Conservation (phyloP, 2,888 invertebrate species). For the Andricus curvator region DNA sequence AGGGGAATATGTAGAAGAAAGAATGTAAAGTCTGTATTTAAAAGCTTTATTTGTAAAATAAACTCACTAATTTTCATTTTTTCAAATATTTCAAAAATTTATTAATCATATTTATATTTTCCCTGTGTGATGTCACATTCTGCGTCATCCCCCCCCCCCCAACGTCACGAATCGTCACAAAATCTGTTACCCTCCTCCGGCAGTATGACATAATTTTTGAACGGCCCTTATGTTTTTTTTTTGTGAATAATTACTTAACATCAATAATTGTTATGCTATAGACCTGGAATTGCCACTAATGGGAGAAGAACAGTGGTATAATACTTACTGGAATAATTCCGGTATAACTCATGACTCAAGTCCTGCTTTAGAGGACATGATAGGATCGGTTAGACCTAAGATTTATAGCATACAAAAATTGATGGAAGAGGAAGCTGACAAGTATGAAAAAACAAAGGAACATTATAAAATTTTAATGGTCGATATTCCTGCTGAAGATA, state of each 20-base stretch:
- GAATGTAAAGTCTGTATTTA: no score
- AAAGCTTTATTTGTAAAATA: no score
- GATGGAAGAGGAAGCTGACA: constrained; percentile 70
- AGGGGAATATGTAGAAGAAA: no score
- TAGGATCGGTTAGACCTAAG: constrained; percentile 78
- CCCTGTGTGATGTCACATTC: no score
- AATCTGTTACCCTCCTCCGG: no score
- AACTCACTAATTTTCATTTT: no score
- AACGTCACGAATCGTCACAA: no score
- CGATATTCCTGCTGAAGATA: constrained; percentile 70
- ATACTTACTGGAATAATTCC: constrained; percentile 64
- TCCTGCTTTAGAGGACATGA: constrained; percentile 74
- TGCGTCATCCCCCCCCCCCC: no score
- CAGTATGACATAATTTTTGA: no score
- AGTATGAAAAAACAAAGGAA: constrained; percentile 71
- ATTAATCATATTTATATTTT: no score
- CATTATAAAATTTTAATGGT: constrained; percentile 74
- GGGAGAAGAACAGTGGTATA: constrained; percentile 75
- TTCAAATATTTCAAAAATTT: no score
- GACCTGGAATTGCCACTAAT: constrained; percentile 76
- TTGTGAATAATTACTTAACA: constrained; percentile 24
- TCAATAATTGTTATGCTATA: constrained; percentile 49
- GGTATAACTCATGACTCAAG: constrained; percentile 62
- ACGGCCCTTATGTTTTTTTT: no score
- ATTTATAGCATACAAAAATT: constrained; percentile 78